These are phyloP conservation scores for Halcyon chelicuti DNA, from an alignment of 2,797 vertebrate species.

Conservation along the genomic window DNA sequence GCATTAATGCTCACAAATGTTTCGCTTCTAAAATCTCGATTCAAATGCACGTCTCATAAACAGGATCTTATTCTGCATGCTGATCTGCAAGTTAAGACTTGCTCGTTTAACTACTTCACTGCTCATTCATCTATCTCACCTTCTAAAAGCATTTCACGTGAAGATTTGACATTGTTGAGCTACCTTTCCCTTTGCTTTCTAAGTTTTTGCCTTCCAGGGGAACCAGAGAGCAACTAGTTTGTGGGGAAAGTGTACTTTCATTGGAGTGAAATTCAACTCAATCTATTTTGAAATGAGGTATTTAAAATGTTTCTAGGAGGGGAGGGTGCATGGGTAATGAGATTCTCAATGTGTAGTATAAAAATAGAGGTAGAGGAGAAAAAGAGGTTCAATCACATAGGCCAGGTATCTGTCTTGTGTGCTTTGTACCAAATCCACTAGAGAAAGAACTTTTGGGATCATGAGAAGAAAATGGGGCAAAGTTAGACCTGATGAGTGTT, in stretches of 20 bases:
- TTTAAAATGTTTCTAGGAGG: not conserved
- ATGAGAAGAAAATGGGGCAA: not conserved
- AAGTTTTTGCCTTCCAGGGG: not conserved
- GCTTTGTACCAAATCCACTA: not conserved
- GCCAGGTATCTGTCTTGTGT: not conserved
- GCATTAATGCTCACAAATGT: not conserved
- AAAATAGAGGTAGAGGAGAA: not conserved
- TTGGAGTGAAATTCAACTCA: not conserved
- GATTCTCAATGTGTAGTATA: not conserved
- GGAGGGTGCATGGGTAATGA: not conserved
- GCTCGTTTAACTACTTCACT: not conserved
- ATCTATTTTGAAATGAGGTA: not conserved
- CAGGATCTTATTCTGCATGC: not conserved
- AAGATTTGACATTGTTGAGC: not conserved
- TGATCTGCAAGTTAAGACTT: not conserved
- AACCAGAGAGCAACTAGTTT: not conserved
- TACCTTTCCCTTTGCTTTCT: not conserved
- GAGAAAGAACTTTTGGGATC: not conserved
- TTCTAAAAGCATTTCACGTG: not conserved
- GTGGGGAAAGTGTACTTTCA: not conserved
- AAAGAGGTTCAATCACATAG: fast-evolving
- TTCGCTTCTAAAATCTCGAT: not conserved
- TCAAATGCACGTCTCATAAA: not conserved
- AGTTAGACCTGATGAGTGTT: not conserved
- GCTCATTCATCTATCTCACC: not conserved